Evolutionary conservation across 2,888 invertebrate species (phyloP).

Genomic region (Helleia helle): DNA sequence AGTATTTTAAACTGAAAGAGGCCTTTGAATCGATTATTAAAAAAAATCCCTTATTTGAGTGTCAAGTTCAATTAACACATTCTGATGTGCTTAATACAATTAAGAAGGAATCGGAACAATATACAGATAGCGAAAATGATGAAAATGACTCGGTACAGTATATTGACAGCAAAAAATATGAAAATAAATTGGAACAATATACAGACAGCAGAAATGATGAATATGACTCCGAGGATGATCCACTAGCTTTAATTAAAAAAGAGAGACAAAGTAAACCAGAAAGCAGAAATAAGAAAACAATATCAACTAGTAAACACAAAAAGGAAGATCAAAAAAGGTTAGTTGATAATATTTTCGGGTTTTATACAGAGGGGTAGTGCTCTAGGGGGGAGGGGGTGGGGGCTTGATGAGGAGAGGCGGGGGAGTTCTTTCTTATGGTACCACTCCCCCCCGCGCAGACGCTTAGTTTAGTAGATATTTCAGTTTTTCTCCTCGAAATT

Average conservation of each 20-base stretch:
- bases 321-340: constrained; percentile 28
- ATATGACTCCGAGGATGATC: constrained; percentile 51
- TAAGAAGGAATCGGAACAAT: constrained; percentile 24
- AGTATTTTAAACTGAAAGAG: constrained; percentile 49
- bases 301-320: constrained; percentile 27
- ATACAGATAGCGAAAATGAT: too few species aligned
- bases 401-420: too few species aligned
- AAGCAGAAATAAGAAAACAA: constrained; percentile 44
- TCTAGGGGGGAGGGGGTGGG: too few species aligned
- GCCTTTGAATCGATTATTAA: constrained; percentile 50
- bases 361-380: too few species aligned
- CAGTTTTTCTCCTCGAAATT: too few species aligned
- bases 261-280: constrained; percentile 39
- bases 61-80: constrained; percentile 20
- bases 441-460: too few species aligned
- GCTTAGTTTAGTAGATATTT: too few species aligned
- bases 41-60: constrained; percentile 51
- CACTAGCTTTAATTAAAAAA: constrained; percentile 46
- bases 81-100: constrained; percentile 33
- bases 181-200: background rate
- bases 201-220: constrained; percentile 13
- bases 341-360: background rate
- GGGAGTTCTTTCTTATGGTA: too few species aligned
- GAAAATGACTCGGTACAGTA: too few species aligned
- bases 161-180: too few species aligned